These are phyloP conservation scores for Sebastes melanostomus DNA, from an alignment of 2,797 vertebrate species.

Conservation along the genomic window DNA sequence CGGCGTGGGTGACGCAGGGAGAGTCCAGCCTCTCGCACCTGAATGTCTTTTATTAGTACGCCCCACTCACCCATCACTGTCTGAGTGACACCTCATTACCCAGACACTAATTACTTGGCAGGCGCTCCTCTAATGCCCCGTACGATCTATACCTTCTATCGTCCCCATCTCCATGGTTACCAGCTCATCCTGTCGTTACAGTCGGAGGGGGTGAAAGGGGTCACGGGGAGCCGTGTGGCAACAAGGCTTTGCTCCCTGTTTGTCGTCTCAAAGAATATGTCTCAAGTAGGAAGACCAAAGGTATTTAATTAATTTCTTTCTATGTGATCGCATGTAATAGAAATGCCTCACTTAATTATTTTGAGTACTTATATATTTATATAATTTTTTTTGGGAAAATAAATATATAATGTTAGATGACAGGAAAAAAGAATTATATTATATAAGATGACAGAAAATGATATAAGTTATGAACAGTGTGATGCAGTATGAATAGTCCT, in stretches of 20 bases:
- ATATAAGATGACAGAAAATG: neutral
- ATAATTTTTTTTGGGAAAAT: neutral
- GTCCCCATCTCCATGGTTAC: slow-evolving; percentile 52
- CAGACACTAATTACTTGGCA: slow-evolving; percentile 64
- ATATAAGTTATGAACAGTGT: neutral
- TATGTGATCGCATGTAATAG: slow-evolving; percentile 41
- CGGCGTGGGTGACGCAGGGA: neutral
- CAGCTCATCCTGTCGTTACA: slow-evolving; percentile 18
- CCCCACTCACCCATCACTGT: slow-evolving; percentile 30
- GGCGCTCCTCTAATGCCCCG: slow-evolving; percentile 38
- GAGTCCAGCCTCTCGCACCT: slow-evolving; percentile 48
- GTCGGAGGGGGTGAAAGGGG: neutral
- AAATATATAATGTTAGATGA: slow-evolving; percentile 9
- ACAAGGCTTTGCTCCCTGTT: neutral
- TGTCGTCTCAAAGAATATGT: slow-evolving; percentile 16
- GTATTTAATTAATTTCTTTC: slow-evolving; percentile 37
- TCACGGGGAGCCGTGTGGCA: neutral
- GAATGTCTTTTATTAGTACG: slow-evolving; percentile 49
- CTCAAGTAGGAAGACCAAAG: slow-evolving; percentile 64
- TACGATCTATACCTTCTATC: slow-evolving; percentile 45
- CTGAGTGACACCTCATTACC: slow-evolving; percentile 72
- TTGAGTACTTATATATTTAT: slow-evolving; percentile 61
- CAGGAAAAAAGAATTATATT: neutral
- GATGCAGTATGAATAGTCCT: slow-evolving; percentile 1
- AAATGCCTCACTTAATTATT: slow-evolving; percentile 68